phyloP scores from a whole-genome alignment of 2,113 vertebrate genomes.

The Mellivora capensis region DNA sequence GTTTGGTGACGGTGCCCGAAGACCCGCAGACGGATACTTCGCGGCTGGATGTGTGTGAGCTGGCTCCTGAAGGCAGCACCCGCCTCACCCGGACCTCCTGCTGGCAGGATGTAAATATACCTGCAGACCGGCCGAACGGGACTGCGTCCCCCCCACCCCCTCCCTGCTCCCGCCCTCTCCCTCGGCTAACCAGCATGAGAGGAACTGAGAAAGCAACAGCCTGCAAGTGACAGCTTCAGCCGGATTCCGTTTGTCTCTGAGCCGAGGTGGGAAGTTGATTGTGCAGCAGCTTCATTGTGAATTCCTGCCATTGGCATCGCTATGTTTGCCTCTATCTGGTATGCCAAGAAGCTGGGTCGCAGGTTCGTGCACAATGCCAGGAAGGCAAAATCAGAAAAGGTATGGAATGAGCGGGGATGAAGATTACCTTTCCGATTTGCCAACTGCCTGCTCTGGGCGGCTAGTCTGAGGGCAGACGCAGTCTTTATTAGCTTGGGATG shows the following conservation, averaged over 20 bases:
- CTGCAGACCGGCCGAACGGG: slow-evolving; percentile 82
- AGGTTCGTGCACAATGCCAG: slow-evolving; percentile 95
- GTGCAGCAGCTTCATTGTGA: slow-evolving; percentile 73
- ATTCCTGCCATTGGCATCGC: slow-evolving; percentile 73
- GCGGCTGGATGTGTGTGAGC: slow-evolving; percentile 83
- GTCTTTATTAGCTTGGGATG: slow-evolving; percentile 63
- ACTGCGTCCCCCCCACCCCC: not conserved
- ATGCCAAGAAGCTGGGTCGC: slow-evolving; percentile 98
- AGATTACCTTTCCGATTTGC: slow-evolving; percentile 71
- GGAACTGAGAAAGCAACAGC: slow-evolving; percentile 81
- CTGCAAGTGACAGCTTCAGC: slow-evolving; percentile 78
- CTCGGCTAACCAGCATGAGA: slow-evolving; percentile 78
- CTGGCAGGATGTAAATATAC: slow-evolving; percentile 87
- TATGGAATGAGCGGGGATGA: slow-evolving; percentile 79
- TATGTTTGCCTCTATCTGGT: slow-evolving; percentile 98
- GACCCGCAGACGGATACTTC: slow-evolving; percentile 84
- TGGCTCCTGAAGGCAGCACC: slow-evolving; percentile 81
- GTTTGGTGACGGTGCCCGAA: slow-evolving; percentile 80
- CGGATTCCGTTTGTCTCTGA: slow-evolving; percentile 52
- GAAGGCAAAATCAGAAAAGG: slow-evolving; percentile 94
- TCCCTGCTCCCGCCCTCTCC: slow-evolving; percentile 16
- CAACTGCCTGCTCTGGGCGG: slow-evolving; percentile 67
- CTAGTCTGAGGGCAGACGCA: slow-evolving; percentile 41
- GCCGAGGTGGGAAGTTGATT: slow-evolving; percentile 77
- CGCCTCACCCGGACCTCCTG: slow-evolving; percentile 78